Conservation (phyloP, 2,797 vertebrate genomes). For the Hydrophis major region DNA sequence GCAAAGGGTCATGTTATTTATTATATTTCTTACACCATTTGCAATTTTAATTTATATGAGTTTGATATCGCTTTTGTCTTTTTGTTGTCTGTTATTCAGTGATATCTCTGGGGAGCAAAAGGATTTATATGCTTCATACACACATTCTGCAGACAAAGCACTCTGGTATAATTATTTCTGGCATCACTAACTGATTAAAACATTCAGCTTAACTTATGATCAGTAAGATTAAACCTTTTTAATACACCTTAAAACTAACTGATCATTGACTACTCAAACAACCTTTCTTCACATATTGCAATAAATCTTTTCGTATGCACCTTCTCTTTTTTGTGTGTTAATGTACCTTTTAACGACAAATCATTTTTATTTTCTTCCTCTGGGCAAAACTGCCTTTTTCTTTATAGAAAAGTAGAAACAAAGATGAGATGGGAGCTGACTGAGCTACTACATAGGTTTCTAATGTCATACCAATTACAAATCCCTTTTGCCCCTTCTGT, state of each 20-base stretch:
- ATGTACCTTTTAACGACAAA: slow-evolving; percentile 81
- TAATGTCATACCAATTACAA: slow-evolving; percentile 67
- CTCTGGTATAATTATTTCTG: slow-evolving; percentile 92
- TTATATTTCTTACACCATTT: slow-evolving; percentile 93
- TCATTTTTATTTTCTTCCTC: slow-evolving; percentile 78
- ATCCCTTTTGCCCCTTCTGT: slow-evolving; percentile 45
- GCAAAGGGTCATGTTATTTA: slow-evolving; percentile 91
- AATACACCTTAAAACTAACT: slow-evolving; percentile 82
- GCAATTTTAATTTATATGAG: slow-evolving; percentile 96
- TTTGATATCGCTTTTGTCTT: slow-evolving; percentile 92
- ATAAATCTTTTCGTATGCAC: slow-evolving; percentile 66
- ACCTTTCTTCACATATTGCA: slow-evolving; percentile 66
- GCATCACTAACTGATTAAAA: slow-evolving; percentile 83
- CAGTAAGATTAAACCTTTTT: slow-evolving; percentile 91
- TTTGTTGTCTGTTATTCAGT: slow-evolving; percentile 86
- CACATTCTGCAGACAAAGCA: slow-evolving; percentile 91
- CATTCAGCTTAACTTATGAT: slow-evolving; percentile 88
- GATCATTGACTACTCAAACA: slow-evolving; percentile 76
- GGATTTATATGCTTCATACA: slow-evolving; percentile 93
- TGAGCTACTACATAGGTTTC: slow-evolving; percentile 61
- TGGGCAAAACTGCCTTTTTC: slow-evolving; percentile 75
- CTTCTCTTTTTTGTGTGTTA: slow-evolving; percentile 72
- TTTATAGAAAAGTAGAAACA: slow-evolving; percentile 69
- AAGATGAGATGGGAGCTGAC: slow-evolving; percentile 67
- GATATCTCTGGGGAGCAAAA: slow-evolving; percentile 84